Evolutionary conservation across 2,797 vertebrate species (phyloP).

Genomic region (Dendrocincla tyrannina): DNA sequence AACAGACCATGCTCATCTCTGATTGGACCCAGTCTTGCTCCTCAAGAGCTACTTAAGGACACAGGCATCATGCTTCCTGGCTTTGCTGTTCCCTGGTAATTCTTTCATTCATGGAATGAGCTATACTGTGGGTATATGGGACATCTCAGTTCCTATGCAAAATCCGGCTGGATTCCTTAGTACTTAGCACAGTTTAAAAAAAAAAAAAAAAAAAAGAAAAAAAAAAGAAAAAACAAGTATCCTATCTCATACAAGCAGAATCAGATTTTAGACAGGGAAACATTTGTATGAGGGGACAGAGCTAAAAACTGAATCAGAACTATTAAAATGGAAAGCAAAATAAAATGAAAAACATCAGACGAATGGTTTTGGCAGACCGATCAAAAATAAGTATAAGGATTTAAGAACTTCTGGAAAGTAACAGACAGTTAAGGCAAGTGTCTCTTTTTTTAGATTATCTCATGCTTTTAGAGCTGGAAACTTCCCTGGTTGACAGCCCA

Average conservation of each 20-base stretch:
- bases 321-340: background rate
- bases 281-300: background rate
- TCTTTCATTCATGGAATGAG: background rate
- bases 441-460: background rate
- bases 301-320: background rate
- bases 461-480: background rate
- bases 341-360: background rate
- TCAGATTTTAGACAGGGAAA: background rate
- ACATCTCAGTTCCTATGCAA: background rate
- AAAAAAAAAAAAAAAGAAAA: background rate
- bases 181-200: background rate
- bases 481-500: background rate
- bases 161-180: background rate
- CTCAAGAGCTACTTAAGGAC: background rate
- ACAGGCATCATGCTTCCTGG: background rate
- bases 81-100: background rate
- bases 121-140: background rate
- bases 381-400: background rate
- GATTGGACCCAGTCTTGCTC: background rate
- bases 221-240: background rate
- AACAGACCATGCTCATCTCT: background rate
- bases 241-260: background rate
- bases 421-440: background rate
- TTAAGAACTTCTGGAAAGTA: slow-evolving; percentile 9
- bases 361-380: background rate